Percentiles rank a stretch among this genome's conserved stretches.
Evolutionary conservation across 2,888 invertebrate species (phyloP).

Genomic region (Oxystoma pomonae): DNA sequence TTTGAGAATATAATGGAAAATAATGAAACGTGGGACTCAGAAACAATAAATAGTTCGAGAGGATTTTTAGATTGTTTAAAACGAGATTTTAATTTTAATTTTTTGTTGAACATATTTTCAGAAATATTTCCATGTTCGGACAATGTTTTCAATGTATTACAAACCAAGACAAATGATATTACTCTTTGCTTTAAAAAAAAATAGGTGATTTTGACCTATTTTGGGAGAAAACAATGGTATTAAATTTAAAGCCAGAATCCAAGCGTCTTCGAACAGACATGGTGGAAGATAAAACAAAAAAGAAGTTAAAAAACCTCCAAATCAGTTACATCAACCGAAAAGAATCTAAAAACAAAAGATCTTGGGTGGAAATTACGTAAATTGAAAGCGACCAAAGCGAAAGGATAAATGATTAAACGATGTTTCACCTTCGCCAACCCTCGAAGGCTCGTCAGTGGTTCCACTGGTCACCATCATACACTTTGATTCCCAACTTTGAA

Average conservation of each 20-base stretch:
- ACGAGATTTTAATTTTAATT: slow-evolving; percentile 22
- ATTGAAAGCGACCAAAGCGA: too few relatives aligned
- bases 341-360: too few relatives aligned
- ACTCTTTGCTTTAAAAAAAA: slow-evolving; percentile 11
- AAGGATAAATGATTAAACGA: too few relatives aligned
- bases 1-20: slow-evolving; percentile 22
- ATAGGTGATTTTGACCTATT: background rate
- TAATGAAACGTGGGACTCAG: slow-evolving; percentile 17
- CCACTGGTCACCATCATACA: too few relatives aligned
- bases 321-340: too few relatives aligned
- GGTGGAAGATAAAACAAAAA: too few relatives aligned
- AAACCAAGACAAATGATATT: slow-evolving; percentile 15
- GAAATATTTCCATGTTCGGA: slow-evolving; percentile 18
- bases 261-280: background rate
- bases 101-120: slow-evolving; percentile 24
- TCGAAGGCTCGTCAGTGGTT: too few relatives aligned
- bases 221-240: background rate
- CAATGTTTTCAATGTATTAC: slow-evolving; percentile 19
- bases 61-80: slow-evolving; percentile 21
- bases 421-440: too few relatives aligned
- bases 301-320: too few relatives aligned
- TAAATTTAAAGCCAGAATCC: slow-evolving; percentile 2
- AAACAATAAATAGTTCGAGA: slow-evolving; percentile 15
- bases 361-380: too few relatives aligned
- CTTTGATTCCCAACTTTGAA: too few relatives aligned